Conservation (phyloP, 2,113 vertebrate species). For the Paraplagusia blochii region DNA sequence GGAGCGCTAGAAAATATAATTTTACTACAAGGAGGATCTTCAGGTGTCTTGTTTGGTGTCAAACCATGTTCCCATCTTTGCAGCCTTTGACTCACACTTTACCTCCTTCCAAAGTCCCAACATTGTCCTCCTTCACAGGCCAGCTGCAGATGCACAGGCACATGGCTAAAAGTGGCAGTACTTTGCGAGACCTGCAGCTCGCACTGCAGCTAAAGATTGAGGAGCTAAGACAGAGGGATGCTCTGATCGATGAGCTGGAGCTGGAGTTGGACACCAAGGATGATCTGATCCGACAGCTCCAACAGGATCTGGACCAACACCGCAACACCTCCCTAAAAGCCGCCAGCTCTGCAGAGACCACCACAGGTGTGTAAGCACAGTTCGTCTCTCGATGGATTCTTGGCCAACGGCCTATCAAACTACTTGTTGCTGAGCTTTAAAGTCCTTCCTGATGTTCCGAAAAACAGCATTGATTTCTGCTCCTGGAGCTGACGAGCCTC, state of each 20-base stretch:
- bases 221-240: slow-evolving; percentile 73
- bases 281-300: slow-evolving; percentile 72
- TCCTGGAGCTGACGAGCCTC: slow-evolving; percentile 57
- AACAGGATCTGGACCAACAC: slow-evolving; percentile 68
- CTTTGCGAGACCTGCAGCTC: slow-evolving; percentile 73
- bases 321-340: slow-evolving; percentile 22
- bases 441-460: not conserved
- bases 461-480: not conserved
- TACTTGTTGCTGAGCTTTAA: no score
- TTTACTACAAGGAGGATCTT: no score
- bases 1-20: no score
- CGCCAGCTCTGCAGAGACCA: not conserved
- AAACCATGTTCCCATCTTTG: no score
- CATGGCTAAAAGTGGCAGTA: slow-evolving; percentile 54
- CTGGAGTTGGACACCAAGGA: slow-evolving; percentile 76
- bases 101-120: not conserved
- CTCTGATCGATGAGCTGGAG: slow-evolving; percentile 77
- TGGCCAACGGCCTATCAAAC: no score
- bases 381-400: no score
- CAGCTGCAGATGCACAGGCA: not conserved
- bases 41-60: no score
- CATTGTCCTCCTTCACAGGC: not conserved
- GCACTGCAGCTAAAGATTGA: slow-evolving; percentile 76
- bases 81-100: no score
- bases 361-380: slow-evolving; percentile 33